Evolutionary conservation across 2,888 invertebrate genomes (phyloP), one percentile per base, ranked within the genome.

Genomic region (Pachydiplax longipennis): DNA sequence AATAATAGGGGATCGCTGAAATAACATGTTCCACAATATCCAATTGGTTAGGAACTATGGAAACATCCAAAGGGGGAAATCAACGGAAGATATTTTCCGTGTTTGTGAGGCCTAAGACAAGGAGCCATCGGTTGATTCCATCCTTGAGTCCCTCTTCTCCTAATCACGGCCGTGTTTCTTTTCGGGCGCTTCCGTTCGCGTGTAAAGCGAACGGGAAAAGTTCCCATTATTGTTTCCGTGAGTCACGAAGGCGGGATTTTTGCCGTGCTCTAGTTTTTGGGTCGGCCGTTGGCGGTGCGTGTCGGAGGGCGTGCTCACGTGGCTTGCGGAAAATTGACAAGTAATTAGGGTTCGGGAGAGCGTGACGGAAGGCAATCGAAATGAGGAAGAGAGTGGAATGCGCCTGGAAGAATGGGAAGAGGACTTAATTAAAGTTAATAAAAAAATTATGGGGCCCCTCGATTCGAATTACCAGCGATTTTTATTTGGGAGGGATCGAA

Each of bases 281-380:
- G 53, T 25, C 58, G 58, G 53, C 22, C 37, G 18, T 31, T 31
- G 25, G 31, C 25, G 35, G 83, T 35, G 58, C 83, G 53, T 35
- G 83, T 31, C 2, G n/a, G 40, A 48, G 82, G 83, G 18, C n/a
- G 81, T 81, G 81, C 58, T 83, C 58, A 83, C 31, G 58, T 58
- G 58, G 83, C 22, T 83, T 48, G 58, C 58, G 83, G 83, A 58
- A 83, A 83, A 83, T 83, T 83, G 83, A 83, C 83, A 58, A 83
- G 83, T 58, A 83, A 83, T 83, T 83, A 83, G 83, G 31, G 83
- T 18, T 83, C 31, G 58, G 53, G n/a, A 53, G 18, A 58, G 58
- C 83, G 83, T 83, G 83, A 83, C 83, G 83, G 83, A 22, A 31
- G 73, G 25, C 22, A 40, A 22, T 13, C 22, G 40, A 40, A 40